Base-by-base conservation (phyloP, 92 coral and sea anemone genomes). In the Porites evermanni region DNA sequence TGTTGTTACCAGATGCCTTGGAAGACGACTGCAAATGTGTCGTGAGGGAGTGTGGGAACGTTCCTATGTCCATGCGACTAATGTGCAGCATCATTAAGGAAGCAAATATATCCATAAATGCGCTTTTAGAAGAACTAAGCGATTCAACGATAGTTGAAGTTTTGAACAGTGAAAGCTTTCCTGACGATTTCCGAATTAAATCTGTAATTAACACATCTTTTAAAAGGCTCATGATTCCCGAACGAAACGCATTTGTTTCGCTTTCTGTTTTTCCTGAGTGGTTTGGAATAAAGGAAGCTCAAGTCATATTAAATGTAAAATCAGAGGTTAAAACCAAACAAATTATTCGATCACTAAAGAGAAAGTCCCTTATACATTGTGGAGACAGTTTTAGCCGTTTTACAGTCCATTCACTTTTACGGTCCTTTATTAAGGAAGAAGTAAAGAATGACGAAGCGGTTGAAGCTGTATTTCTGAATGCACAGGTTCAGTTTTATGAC, bases 1-100 rank as follows among this genome's bases (percentile, higher is more conserved):
- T 61, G 67, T 12, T 76, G 5, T 61, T 59, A 44, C 53, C 80
- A 32, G 68, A 29, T 76, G 0, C 8, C 13, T 61, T 53, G 17
- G 52, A 13, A 2, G 24, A 6, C 16, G 68, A 58, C 19, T 29
- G 68, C 23, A 23, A 53, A 1, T 38, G 66, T 47, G 20, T 58
- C 0, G 79, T 75, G 21, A 58, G 9, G 20, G 66, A 6, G 13
- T 53, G 79, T 54, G 79, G 79, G 0, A 64, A 58, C 13, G 79
- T 75, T 58, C 79, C 79, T 53, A 50, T 75, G 32, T 60, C 66
- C 6, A 54, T 75, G 79, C 64, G 79, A 58, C 26, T 75, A 51
- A 53, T 75, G 79, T 75, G 79, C 38, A 21, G 47, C 67, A 9
- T 24, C 8, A 20, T 76, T 50, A 76, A 2, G 58, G 52, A 77